phyloP scores from a whole-genome alignment of 2,888 invertebrate genomes.

The Tenthredo notha region DNA sequence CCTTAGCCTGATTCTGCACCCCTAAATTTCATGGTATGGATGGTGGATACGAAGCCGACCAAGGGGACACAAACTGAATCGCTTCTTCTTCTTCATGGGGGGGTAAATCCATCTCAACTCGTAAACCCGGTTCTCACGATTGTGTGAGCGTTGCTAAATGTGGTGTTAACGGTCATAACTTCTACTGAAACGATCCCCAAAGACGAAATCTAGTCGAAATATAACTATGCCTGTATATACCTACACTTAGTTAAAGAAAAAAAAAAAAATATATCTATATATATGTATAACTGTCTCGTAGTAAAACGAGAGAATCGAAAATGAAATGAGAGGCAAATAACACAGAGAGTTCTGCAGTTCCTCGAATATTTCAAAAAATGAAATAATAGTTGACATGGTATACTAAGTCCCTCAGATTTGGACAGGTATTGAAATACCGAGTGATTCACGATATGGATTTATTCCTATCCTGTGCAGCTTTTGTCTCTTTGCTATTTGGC shows the following conservation, averaged over 20 bases:
- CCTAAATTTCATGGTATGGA: not conserved
- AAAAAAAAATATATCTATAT: too few relatives aligned
- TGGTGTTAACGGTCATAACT: slow-evolving; percentile 61
- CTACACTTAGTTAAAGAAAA: not conserved
- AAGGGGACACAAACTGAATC: not conserved
- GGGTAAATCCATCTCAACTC: slow-evolving; percentile 60
- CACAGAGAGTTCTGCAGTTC: not conserved
- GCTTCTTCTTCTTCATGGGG: slow-evolving; percentile 22
- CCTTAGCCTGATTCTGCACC: not conserved
- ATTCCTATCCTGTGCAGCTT: not conserved
- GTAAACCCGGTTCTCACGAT: slow-evolving; percentile 61
- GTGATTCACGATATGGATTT: slow-evolving; percentile 4
- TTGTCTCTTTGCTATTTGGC: slow-evolving; percentile 30
- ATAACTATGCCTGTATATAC: not conserved
- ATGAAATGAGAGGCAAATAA: not conserved
- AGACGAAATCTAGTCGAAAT: slow-evolving; percentile 21
- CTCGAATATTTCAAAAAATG: not conserved
- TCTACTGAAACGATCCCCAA: slow-evolving; percentile 42
- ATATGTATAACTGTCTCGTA: not conserved
- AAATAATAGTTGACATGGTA: not conserved
- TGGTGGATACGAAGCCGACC: not conserved
- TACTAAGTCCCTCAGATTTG: not conserved
- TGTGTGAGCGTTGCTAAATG: slow-evolving; percentile 58
- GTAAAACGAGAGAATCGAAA: not conserved
- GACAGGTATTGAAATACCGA: not conserved